Percentiles rank a stretch among this genome's conserved stretches.
Evolutionary conservation across 1,140 invertebrate species (phyloP).

Genomic region (Dufourea novaeangliae): DNA sequence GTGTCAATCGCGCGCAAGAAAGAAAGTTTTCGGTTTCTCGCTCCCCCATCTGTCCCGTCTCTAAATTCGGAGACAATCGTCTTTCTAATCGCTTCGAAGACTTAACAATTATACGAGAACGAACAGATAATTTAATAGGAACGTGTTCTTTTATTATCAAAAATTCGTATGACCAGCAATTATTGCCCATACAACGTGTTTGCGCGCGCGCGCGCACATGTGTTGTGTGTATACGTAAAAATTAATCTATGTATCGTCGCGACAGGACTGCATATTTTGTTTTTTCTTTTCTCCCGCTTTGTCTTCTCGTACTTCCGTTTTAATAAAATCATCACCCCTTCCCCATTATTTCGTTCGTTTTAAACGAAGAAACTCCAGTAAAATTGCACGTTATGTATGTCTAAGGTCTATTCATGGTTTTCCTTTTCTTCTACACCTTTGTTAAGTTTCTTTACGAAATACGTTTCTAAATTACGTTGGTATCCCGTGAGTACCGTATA

Average conservation of each 20-base stretch:
- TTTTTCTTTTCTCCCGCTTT: background rate
- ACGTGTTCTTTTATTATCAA: conserved; percentile 65
- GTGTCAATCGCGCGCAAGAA: conserved; percentile 30
- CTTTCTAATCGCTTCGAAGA: conserved; percentile 51
- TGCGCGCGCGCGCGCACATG: background rate
- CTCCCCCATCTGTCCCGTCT: background rate
- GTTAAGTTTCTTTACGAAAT: conserved; percentile 30
- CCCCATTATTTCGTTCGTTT: background rate
- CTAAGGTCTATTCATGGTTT: conserved; percentile 30
- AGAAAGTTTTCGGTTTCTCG: conserved; percentile 5
- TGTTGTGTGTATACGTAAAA: conserved; percentile 39
- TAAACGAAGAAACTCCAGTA: conserved; percentile 36
- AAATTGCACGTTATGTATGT: conserved; percentile 37
- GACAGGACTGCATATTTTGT: conserved; percentile 46
- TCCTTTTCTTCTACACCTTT: conserved; percentile 5
- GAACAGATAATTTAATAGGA: conserved; percentile 67
- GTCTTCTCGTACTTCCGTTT: background rate
- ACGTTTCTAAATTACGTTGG: conserved; percentile 34
- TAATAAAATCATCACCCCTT: background rate
- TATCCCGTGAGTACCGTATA: conserved; percentile 28
- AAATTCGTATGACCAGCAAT: conserved; percentile 60
- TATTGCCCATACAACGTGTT: conserved; percentile 53
- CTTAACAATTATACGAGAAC: conserved; percentile 62
- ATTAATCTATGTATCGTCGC: conserved; percentile 55
- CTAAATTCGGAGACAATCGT: conserved; percentile 14